Evolutionary conservation across 2,797 vertebrate genomes (phyloP).

Genomic region (Pteropus rufus): DNA sequence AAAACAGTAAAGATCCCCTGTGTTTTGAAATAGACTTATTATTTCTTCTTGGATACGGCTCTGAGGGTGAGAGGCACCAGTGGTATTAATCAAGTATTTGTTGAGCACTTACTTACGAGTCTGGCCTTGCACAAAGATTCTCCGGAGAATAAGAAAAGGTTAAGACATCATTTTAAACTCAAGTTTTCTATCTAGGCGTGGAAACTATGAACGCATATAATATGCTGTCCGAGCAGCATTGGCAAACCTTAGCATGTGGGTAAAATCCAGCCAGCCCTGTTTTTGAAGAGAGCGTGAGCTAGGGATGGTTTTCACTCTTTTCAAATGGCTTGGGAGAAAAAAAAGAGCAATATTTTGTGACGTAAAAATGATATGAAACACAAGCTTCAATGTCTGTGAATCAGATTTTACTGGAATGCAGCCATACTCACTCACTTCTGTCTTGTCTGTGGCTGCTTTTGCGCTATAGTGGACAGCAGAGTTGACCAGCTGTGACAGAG

Average conservation of each 20-base stretch:
- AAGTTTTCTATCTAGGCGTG: background rate
- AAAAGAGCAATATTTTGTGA: background rate
- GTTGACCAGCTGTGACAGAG: slow-evolving; percentile 12
- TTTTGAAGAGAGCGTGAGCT: background rate
- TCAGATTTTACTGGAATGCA: background rate
- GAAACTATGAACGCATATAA: background rate
- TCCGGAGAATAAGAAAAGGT: background rate
- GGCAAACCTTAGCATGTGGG: background rate
- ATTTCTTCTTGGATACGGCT: background rate
- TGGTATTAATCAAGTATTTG: background rate
- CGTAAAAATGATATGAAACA: background rate
- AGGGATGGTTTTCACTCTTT: background rate
- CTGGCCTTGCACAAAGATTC: background rate
- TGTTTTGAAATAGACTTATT: background rate
- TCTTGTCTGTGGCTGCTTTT: background rate
- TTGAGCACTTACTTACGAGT: background rate
- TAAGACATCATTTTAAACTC: background rate
- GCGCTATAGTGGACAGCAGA: background rate
- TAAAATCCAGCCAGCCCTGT: background rate
- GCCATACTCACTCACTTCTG: background rate
- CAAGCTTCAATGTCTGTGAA: background rate
- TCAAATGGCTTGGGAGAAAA: background rate
- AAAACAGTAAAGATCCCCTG: background rate
- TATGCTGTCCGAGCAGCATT: rapidly evolving
- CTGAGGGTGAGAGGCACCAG: background rate